These are phyloP conservation scores for Onychostoma macrolepis DNA, from an alignment of 2,113 vertebrate genomes.

Conservation along the genomic window DNA sequence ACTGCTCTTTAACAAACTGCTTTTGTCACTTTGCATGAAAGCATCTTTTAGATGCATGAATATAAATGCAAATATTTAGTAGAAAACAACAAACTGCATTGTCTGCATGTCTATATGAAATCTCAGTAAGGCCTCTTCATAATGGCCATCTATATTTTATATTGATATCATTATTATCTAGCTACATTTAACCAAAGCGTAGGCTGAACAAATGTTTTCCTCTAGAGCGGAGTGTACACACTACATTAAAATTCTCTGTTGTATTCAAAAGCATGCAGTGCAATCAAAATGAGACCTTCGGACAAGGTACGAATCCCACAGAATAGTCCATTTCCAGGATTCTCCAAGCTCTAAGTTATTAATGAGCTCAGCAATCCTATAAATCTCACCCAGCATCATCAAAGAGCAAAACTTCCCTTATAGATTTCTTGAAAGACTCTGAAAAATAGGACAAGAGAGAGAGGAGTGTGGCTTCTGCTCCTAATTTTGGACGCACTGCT, in stretches of 20 bases:
- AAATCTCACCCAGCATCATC: slow-evolving; percentile 2
- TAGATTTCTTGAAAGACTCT: slow-evolving; percentile 1
- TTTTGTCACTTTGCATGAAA: too few species aligned
- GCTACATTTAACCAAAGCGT: not conserved
- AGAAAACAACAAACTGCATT: not conserved
- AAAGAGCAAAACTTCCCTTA: not conserved
- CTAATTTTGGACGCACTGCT: slow-evolving; percentile 45
- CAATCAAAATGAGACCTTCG: not conserved
- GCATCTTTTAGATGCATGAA: not conserved
- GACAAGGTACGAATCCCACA: not conserved
- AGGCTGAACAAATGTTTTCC: slow-evolving; percentile 2
- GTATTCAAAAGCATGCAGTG: slow-evolving; percentile 8
- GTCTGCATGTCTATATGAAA: not conserved
- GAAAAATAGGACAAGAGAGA: slow-evolving; percentile 6
- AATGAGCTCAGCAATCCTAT: not conserved
- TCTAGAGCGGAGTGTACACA: not conserved
- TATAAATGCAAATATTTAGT: not conserved
- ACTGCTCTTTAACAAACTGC: too few species aligned
- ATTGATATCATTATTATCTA: not conserved
- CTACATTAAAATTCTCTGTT: not conserved
- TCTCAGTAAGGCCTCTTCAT: not conserved
- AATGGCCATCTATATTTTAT: not conserved
- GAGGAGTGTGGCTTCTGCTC: not conserved
- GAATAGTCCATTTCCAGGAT: not conserved
- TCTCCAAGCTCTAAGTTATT: not conserved